Base-by-base conservation (phyloP, 2,888 invertebrate genomes). In the Apoda limacodes region DNA sequence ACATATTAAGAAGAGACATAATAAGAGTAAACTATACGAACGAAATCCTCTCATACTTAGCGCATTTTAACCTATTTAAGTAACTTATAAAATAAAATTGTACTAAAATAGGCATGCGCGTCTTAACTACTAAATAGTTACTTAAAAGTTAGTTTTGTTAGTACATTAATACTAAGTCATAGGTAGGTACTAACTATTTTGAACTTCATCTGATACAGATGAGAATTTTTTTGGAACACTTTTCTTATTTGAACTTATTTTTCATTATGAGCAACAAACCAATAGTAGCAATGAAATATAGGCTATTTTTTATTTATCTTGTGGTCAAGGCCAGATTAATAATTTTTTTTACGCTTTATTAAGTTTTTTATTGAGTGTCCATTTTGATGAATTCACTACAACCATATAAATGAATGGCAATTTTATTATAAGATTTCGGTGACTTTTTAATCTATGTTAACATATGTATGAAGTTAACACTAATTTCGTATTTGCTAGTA, bases 181-280 rank as follows among this genome's bases (percentile, higher is more conserved):
- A 53, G n/a, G n/a, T n/a, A n/a, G n/a, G 44, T 35, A 52, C 53
- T 59, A 60, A 51, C 60, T 72, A 74, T 47, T 70, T 74, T 74
- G 69, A 70, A 75, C 67, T 59, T 64, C 78, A 75, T 76, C 78
- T 78, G 78, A 80, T 78, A 71, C 78, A 78, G 78, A 80, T 64
- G 75, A 65, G 60, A 40, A 43, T 37, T 48, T 55, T 61, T 66
- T 61, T 60, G 53, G 59, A 66, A 66, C 56, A 60, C 58, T 56
- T 60, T 46, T 28, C 53, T 57, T 54, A 52, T 71, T 72, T 70
- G 69, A 68, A 75, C 69, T 64, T 52, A 56, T 56, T 52, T 55
- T 46, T 46, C 47, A 6, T 7, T 45, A 47, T 74, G 72, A 76
- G 71, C 72, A 72, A 71, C n/a, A n/a, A n/a, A n/a, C n/a, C n/a